Evolutionary conservation across 2,888 invertebrate species (phyloP).

Genomic region (Heliconius erato): DNA sequence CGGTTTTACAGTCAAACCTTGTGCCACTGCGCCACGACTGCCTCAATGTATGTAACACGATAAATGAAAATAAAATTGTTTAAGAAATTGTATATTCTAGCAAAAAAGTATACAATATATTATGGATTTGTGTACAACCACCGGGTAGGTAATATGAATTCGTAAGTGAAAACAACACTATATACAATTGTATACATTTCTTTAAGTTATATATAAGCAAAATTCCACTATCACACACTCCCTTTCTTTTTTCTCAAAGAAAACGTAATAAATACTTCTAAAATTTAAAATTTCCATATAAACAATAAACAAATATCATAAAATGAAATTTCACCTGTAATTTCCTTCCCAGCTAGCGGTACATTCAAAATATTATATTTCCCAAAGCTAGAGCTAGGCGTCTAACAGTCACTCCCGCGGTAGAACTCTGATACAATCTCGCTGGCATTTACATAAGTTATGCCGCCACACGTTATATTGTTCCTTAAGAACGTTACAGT

Average conservation of each 20-base stretch:
- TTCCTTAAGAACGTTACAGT: constrained; percentile 5
- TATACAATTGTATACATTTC: no score
- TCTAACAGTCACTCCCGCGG: constrained; percentile 27
- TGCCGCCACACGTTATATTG: constrained; percentile 22
- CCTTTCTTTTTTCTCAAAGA: no score
- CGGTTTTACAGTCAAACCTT: no score
- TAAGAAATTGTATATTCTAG: no score
- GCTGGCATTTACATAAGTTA: constrained; percentile 37
- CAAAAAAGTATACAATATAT: no score
- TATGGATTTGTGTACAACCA: background rate
- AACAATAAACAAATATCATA: background rate
- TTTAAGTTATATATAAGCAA: no score
- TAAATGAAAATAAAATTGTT: no score
- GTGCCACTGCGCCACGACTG: no score
- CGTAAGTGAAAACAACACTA: no score
- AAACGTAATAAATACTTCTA: background rate
- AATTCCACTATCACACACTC: no score
- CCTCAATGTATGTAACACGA: no score
- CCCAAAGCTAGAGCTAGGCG: constrained; percentile 12
- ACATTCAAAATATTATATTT: constrained; percentile 7
- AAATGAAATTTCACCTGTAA: background rate
- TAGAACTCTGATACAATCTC: constrained; percentile 16
- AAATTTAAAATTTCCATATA: background rate
- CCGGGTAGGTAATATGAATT: background rate
- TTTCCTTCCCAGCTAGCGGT: background rate